These are phyloP conservation scores for Falco cherrug DNA, from an alignment of 2,797 vertebrate genomes.

Conservation along the genomic window DNA sequence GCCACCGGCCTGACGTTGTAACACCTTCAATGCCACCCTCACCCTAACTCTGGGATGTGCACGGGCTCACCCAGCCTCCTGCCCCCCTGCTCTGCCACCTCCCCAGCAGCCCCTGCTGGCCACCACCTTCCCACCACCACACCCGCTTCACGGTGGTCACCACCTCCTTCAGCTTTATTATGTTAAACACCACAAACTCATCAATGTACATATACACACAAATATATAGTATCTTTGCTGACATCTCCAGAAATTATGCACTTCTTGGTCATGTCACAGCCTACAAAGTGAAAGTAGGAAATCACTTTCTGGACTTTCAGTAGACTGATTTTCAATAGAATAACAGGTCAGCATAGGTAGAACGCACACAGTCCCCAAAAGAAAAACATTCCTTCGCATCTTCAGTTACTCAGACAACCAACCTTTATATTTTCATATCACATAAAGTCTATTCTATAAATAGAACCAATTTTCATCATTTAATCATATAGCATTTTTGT, in stretches of 20 bases:
- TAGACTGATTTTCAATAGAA: not conserved
- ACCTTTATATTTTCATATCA: constrained; percentile 11
- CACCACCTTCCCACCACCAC: not conserved
- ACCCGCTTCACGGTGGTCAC: fast-evolving
- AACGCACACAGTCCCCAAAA: not conserved
- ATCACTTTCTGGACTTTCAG: not conserved
- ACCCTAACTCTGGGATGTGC: too few species aligned
- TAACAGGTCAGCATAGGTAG: not conserved
- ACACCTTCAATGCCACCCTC: fast-evolving
- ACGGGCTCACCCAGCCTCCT: not conserved
- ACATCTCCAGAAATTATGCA: not conserved
- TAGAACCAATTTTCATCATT: constrained; percentile 15
- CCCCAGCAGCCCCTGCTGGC: too few species aligned
- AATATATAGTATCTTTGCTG: not conserved
- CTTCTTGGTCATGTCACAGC: not conserved
- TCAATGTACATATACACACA: fast-evolving
- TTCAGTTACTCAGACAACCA: not conserved
- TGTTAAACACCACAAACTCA: not conserved
- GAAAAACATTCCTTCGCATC: not conserved
- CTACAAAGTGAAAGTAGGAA: not conserved
- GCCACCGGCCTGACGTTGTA: not conserved
- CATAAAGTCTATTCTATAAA: constrained; percentile 18
- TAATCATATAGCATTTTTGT: constrained; percentile 40
- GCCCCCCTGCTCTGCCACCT: fast-evolving
- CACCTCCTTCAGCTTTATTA: not conserved